Base-by-base conservation (phyloP, 2,888 invertebrate species). In the Idaea biselata region DNA sequence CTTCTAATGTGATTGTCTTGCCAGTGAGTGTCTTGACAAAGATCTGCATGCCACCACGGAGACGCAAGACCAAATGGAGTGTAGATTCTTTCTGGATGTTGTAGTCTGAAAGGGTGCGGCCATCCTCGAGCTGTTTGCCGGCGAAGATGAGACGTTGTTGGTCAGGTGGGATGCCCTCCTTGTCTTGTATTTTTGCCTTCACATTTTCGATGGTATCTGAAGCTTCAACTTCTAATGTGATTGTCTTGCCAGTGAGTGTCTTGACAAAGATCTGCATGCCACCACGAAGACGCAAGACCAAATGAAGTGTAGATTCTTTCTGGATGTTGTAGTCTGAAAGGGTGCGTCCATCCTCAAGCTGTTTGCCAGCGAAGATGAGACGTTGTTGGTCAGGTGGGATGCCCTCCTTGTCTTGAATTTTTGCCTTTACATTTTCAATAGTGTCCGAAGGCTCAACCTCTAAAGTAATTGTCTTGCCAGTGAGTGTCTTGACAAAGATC, bases 301-400 rank as follows among this genome's bases (percentile, higher is more conserved):
- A 62, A 44, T 89, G 88, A 0, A 89, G 81, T 0, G 88, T 89
- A 0, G 88, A 88, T 57, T 89, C 88, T 5, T 89, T 89, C 16
- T 89, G 88, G 55, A 89, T 88, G 55, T 88, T 88, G 67, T 89
- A 89, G 62, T 89, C 88, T 0, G 87, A 87, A 0, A 89, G 70
- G 0, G 88, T 89, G 58, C 88, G 84, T 0, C 88, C 88, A 71
- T 89, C 88, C 67, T 89, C 88, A 0, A 89, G 55, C 31, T 88
- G 88, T 32, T 88, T 89, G 0, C 88, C 88, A 5, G 88, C 88
- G 16, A 89, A 89, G 69, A 89, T 89, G 0, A 89, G 59, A 4
- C 88, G 73, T 69, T 88, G 88, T 61, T 88, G 88, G 65, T 88
- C 88, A 63, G 88, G 88, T 0, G 88, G 88, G 4, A 88, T 88